Evolutionary conservation across 2,888 invertebrate species (phyloP), one percentile per base, ranked within the genome.

Genomic region (Mythimna impura): DNA sequence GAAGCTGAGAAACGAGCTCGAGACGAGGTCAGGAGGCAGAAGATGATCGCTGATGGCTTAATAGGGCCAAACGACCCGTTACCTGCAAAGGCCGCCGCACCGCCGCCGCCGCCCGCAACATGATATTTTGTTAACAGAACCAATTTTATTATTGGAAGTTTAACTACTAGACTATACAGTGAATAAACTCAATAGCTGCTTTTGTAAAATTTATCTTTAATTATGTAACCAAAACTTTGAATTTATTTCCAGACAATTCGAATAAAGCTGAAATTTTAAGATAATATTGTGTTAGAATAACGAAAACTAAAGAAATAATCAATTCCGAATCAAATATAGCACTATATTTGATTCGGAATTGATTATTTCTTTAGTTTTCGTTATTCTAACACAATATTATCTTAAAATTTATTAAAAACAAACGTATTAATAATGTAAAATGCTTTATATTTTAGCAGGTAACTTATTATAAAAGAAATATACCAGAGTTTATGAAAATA

Each of bases 11-110:
- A 79, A 65, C 86, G 76, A 50, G 93, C 92, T 3, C 92, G 86
- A 70, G 95, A 95, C 64, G 95, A 95, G 78, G 94, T 93, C 8
- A 94, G 84, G 78, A 90, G 94, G 65, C 91, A 88, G 83, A 94
- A 86, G 80, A 89, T 95, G 93, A 95, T 95, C 55, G 92, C 91
- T 6, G 94, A 93, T 43, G 95, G 95, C 1, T 76, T 95, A 25
- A 66, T 95, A 60, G 90, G 88, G 40, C 87, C 92, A 5, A 63
- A 86, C 34, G 77, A 83, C 25, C 50, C 65, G 14, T n/a, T 57
- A 30, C 54, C 69, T 22, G 8, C 3, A 14, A 66, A 20, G 22
- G 4, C 9, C 17, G 30, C 22, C 22, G 62, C 8, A 9, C 22
- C 2, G 2, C 22, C 22, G 0, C 8, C 43, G 17, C 1, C 62